phyloP scores from a whole-genome alignment of 92 coral and sea anemone genomes.

The Epizoanthus illoricatus region DNA sequence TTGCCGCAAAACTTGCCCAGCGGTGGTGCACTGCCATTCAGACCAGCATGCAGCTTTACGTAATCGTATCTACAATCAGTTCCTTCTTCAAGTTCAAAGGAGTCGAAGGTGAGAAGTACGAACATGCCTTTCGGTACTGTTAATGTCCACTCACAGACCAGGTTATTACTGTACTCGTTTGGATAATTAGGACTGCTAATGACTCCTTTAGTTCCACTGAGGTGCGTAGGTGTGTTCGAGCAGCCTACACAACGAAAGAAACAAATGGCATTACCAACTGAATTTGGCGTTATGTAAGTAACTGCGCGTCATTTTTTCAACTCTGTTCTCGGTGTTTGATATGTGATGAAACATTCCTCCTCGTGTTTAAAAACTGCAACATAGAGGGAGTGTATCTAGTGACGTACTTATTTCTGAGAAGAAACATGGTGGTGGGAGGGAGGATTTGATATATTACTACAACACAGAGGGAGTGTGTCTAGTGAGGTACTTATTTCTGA shows the following conservation, averaged over 20 bases:
- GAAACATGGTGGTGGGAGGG: no score
- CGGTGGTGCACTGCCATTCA: not conserved
- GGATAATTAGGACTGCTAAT: conserved; percentile 21
- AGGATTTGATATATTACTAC: no score
- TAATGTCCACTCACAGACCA: conserved; percentile 5
- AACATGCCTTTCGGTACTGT: conserved; percentile 4
- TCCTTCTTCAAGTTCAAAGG: not conserved
- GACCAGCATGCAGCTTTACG: not conserved
- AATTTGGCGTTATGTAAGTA: no score
- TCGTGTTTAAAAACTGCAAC: no score
- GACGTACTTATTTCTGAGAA: no score
- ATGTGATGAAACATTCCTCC: no score
- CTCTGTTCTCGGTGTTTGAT: no score
- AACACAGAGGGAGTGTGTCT: no score
- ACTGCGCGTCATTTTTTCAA: no score
- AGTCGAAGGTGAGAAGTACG: not conserved
- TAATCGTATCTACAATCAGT: not conserved
- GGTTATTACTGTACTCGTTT: not conserved
- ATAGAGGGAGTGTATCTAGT: no score
- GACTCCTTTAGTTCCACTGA: not conserved
- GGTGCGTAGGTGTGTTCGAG: not conserved
- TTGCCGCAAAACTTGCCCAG: conserved; percentile 1
- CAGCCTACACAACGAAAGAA: not conserved
- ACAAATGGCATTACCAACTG: not conserved
- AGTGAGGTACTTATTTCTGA: no score